Percentiles rank a stretch among this genome's conserved stretches.
Conservation (phyloP, 2,113 vertebrate genomes). For the Oenanthe melanoleuca region DNA sequence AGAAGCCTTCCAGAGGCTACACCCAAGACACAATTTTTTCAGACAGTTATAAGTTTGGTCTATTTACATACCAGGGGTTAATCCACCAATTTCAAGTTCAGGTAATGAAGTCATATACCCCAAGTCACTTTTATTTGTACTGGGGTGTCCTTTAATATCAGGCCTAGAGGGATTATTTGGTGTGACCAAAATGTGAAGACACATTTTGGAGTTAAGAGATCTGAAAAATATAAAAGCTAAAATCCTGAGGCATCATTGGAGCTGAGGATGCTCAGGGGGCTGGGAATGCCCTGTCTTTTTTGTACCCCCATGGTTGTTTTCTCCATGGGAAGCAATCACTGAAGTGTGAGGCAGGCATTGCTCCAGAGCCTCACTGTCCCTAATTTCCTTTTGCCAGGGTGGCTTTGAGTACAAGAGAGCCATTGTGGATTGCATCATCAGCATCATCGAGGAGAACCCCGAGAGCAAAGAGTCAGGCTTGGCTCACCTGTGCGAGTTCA, state of each 20-base stretch:
- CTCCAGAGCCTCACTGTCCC: background rate
- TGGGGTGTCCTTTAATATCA: background rate
- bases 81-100: background rate
- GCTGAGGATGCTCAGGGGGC: background rate
- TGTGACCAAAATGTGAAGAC: too few relatives aligned
- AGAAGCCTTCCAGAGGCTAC: background rate
- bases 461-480: conserved; percentile 95
- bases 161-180: background rate
- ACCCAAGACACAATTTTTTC: background rate
- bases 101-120: background rate
- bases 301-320: too few relatives aligned
- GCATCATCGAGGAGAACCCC: conserved; percentile 95
- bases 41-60: background rate
- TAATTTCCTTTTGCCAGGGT: conserved; percentile 74
- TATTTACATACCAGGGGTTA: background rate
- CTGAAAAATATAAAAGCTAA: background rate
- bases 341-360: background rate
- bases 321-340: background rate
- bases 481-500: conserved; percentile 98
- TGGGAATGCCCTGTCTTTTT: background rate
- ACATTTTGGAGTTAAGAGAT: background rate
- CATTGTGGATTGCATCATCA: conserved; percentile 97
- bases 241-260: background rate
- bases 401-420: conserved; percentile 99
- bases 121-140: background rate